Evolutionary conservation across 1,140 invertebrate species (phyloP), one percentile per base, ranked within the genome.

Genomic region (Euborellia annulipes): DNA sequence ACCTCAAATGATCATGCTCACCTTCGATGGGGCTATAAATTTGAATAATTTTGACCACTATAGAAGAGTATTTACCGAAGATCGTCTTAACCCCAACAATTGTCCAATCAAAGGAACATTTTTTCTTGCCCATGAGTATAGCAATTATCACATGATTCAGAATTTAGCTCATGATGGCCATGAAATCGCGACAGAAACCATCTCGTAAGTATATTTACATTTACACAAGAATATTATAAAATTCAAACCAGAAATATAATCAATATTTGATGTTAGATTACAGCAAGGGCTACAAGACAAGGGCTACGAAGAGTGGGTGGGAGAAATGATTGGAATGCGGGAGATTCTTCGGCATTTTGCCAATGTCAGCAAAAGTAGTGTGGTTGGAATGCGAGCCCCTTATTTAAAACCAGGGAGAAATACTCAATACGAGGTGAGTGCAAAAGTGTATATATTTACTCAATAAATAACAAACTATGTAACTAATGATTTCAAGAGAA

Each of bases 121-220:
- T 66, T 96, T 95, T 64, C 73, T 93, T 48, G 86, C 90, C 6
- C 89, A 95, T 60, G 88, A 93, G 61, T 94, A 90, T 65, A 90
- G 86, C 55, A 89, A 95, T 64, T 95, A 95, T 64, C 84, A 84
- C 45, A 83, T 88, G 74, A 84, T 93, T 4, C 85, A 93, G 62
- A 68, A 83, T 52, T 67, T 94, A 27, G 88, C 88, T 42, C 79
- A 84, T 55, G 76, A 83, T 50, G 88, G 89, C 21, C 85, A 93
- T 54, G 91, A 96, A 70, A 89, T 95, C 51, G 90, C 78, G 13
- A 82, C 85, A 3, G 86, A 91, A 61, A 92, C 84, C 20, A 82
- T 88, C 55, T 87, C 84, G 75, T 78, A 62, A 72, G 73, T 70
- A 38, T 4, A 11, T 8, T 11, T 3, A 3, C 40, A n/a, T n/a